Conservation (phyloP, 2,888 invertebrate genomes). For the Andrena praecox region DNA sequence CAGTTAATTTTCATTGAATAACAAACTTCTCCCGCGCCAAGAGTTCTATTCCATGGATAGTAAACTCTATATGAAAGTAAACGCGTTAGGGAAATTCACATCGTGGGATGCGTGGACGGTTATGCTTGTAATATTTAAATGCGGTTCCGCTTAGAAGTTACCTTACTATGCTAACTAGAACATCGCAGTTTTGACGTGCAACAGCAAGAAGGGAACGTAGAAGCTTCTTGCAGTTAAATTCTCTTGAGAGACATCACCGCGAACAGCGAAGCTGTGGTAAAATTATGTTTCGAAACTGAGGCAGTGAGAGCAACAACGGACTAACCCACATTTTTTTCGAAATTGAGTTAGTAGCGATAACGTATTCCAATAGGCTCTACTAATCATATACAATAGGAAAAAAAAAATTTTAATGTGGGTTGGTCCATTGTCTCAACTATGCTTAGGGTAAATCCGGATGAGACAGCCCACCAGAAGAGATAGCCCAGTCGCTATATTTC, state of each 20-base stretch:
- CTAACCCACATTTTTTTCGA: too few relatives aligned
- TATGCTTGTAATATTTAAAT: not conserved
- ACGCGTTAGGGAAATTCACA: not conserved
- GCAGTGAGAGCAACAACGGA: too few relatives aligned
- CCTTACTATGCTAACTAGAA: not conserved
- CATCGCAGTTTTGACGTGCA: conserved; percentile 5
- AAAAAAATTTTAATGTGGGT: too few relatives aligned
- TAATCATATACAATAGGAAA: too few relatives aligned
- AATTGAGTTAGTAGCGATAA: too few relatives aligned
- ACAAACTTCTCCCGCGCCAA: not conserved
- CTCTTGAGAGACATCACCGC: not conserved
- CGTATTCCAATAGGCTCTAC: too few relatives aligned
- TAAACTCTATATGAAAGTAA: not conserved
- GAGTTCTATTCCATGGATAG: not conserved
- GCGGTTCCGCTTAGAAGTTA: not conserved
- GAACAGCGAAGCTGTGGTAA: conserved; percentile 3
- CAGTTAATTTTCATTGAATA: not conserved
- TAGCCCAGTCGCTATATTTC: too few relatives aligned
- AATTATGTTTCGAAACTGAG: not conserved
- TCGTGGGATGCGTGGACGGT: not conserved
- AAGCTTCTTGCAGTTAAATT: not conserved
- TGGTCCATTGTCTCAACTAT: too few relatives aligned
- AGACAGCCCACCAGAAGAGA: too few relatives aligned
- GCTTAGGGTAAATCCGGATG: too few relatives aligned
- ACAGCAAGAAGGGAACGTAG: not conserved